A percentile compares a stretch with the other conserved stretches of the same genome.
Conservation (phyloP, 1,140 invertebrate species). For the Sitophilus oryzae region DNA sequence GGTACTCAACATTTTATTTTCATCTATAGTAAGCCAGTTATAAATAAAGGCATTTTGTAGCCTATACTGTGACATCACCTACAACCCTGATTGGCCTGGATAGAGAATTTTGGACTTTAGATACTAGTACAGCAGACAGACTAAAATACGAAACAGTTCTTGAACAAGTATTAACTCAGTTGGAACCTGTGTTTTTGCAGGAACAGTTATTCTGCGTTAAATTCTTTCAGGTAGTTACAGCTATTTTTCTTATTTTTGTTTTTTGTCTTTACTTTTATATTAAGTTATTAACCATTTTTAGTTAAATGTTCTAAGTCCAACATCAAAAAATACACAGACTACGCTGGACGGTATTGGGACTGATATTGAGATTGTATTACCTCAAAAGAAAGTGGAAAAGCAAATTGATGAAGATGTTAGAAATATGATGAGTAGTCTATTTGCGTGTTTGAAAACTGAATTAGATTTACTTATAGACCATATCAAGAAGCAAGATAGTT, state of each 20-base stretch:
- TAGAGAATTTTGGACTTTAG: conserved; percentile 52
- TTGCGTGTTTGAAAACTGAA: conserved; percentile 79
- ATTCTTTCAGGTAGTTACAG: conserved; percentile 68
- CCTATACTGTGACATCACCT: conserved; percentile 33
- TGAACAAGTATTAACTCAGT: conserved; percentile 76
- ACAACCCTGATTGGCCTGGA: conserved; percentile 55
- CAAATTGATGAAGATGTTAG: conserved; percentile 73
- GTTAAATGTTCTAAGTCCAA: conserved; percentile 59
- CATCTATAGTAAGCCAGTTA: background rate
- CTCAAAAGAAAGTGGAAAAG: conserved; percentile 59
- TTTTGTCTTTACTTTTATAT: background rate
- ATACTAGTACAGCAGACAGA: conserved; percentile 51
- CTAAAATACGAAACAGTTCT: conserved; percentile 65
- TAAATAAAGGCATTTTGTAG: conserved; percentile 15
- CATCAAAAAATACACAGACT: conserved; percentile 51
- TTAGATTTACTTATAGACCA: conserved; percentile 77
- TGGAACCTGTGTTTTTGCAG: conserved; percentile 86
- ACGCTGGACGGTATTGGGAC: conserved; percentile 45
- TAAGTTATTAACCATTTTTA: conserved; percentile 13
- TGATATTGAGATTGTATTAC: conserved; percentile 37
- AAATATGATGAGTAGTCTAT: conserved; percentile 81
- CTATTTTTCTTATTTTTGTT: background rate
- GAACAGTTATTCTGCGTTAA: conserved; percentile 94
- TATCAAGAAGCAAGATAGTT: conserved; percentile 81
- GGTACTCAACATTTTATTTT: conserved; percentile 17